Percentiles rank a stretch among this genome's conserved stretches.
These are phyloP conservation scores for Latrodectus elegans DNA, from an alignment of 2,888 invertebrate species.

Conservation along the genomic window DNA sequence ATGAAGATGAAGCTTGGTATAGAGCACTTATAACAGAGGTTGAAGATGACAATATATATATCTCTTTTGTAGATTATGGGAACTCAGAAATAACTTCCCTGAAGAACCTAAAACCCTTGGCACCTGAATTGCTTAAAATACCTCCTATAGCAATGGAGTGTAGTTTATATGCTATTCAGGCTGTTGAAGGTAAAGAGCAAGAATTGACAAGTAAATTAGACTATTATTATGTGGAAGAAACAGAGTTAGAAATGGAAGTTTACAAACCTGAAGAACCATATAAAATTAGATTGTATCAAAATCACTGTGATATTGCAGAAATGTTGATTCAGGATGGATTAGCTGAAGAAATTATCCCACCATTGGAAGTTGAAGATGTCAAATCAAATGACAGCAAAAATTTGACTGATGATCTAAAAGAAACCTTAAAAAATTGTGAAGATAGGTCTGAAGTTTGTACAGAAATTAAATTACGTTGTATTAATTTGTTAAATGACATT, in stretches of 20 bases:
- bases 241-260: slow-evolving; percentile 48
- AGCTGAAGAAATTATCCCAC: slow-evolving; percentile 20
- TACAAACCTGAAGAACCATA: slow-evolving; percentile 13
- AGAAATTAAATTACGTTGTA: not conserved
- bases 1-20: slow-evolving; percentile 63
- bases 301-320: slow-evolving; percentile 34
- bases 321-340: slow-evolving; percentile 31
- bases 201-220: slow-evolving; percentile 51
- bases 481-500: not conserved
- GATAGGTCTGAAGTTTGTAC: slow-evolving; percentile 3
- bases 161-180: slow-evolving; percentile 70
- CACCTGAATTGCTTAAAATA: slow-evolving; percentile 71
- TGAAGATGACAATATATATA: slow-evolving; percentile 70
- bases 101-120: slow-evolving; percentile 72
- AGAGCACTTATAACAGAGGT: slow-evolving; percentile 62
- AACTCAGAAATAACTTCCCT: slow-evolving; percentile 72
- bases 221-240: slow-evolving; percentile 44
- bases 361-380: not conserved
- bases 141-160: slow-evolving; percentile 73
- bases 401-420: not conserved
- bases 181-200: slow-evolving; percentile 30
- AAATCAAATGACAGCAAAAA: not conserved
- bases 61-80: slow-evolving; percentile 74
- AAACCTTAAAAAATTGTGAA: slow-evolving; percentile 14
- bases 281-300: slow-evolving; percentile 25